phyloP scores from a whole-genome alignment of 1,140 invertebrate species.

The Drosophila willistoni region DNA sequence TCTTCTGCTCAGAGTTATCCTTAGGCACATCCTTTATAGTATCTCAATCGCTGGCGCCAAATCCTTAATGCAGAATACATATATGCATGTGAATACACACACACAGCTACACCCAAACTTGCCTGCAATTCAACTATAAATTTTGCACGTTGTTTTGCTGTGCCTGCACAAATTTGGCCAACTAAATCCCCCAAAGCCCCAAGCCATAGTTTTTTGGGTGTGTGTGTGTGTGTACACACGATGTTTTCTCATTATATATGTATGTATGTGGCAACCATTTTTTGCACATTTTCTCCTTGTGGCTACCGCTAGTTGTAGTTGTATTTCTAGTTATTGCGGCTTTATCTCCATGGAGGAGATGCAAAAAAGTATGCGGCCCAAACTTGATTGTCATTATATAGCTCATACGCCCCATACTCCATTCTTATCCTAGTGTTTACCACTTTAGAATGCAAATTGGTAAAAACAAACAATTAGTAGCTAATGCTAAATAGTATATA shows the following conservation, averaged over 20 bases:
- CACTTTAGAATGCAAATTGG: background rate
- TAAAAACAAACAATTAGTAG: too few relatives aligned
- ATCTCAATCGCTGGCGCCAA: constrained; percentile 14
- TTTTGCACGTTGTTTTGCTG: constrained; percentile 71
- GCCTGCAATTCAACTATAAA: constrained; percentile 58
- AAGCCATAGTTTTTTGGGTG: too few relatives aligned
- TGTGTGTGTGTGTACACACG: background rate
- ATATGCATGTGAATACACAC: background rate
- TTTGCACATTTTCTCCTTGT: background rate
- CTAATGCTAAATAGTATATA: too few relatives aligned
- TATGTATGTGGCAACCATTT: background rate
- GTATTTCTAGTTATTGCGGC: background rate
- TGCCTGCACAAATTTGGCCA: constrained; percentile 48
- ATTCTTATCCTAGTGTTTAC: too few relatives aligned
- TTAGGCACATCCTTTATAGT: background rate
- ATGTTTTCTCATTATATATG: background rate
- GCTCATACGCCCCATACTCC: background rate
- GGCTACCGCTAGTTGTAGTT: background rate
- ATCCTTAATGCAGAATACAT: constrained; percentile 3
- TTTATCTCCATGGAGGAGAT: background rate
- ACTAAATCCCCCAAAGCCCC: background rate
- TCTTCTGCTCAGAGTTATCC: background rate
- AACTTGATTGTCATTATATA: background rate
- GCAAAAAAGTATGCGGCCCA: background rate
- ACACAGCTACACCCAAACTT: constrained; percentile 32